A percentile compares a stretch with the other conserved stretches of the same genome.
These are phyloP conservation scores for Anthophora plumipes DNA, from an alignment of 2,888 invertebrate species.

Conservation along the genomic window DNA sequence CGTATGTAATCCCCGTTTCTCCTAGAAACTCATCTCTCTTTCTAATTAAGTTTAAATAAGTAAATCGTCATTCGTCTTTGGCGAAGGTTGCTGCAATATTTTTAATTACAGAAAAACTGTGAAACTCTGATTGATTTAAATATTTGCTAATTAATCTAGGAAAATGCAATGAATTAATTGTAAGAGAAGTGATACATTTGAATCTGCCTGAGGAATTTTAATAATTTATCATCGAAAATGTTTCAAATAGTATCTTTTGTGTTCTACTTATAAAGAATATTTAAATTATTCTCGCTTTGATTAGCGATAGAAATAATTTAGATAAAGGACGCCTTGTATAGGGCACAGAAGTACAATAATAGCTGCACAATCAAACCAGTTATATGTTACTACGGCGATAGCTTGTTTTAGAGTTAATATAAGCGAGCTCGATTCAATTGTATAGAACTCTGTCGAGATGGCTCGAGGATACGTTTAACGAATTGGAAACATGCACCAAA, in stretches of 20 bases:
- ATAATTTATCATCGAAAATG: no score
- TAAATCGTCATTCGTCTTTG: not conserved
- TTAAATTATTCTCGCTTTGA: no score
- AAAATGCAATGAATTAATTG: no score
- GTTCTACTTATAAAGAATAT: no score
- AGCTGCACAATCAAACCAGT: not conserved
- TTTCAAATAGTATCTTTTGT: no score
- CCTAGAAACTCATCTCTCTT: not conserved
- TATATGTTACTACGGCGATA: not conserved
- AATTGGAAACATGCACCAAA: slow-evolving; percentile 31
- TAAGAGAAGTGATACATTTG: no score
- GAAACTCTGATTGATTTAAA: no score
- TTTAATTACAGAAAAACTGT: not conserved
- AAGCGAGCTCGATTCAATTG: slow-evolving; percentile 21
- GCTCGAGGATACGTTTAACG: slow-evolving; percentile 36
- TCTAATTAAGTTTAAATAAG: slow-evolving; percentile 36
- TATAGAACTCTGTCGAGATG: slow-evolving; percentile 2
- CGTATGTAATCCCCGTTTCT: slow-evolving; percentile 3
- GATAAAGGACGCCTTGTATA: no score
- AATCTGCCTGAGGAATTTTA: no score
- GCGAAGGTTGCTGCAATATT: not conserved
- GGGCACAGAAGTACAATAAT: not conserved
- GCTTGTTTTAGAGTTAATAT: slow-evolving; percentile 24
- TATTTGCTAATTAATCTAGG: no score
- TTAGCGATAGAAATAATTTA: no score